These are phyloP conservation scores for Phaonia tiefii DNA, from an alignment of 2,888 invertebrate genomes.

Conservation along the genomic window DNA sequence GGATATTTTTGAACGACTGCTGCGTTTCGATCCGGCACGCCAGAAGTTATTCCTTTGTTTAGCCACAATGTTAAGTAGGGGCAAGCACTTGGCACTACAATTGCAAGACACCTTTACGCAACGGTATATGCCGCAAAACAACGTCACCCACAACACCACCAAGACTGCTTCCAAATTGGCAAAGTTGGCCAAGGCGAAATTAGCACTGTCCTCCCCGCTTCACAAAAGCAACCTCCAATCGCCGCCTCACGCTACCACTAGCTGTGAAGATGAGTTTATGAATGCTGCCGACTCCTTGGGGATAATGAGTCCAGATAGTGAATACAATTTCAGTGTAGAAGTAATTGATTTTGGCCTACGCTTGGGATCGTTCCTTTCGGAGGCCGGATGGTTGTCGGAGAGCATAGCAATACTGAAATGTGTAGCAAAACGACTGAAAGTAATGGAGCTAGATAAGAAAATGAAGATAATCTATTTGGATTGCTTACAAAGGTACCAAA, in stretches of 20 bases:
- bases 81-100: constrained; percentile 74
- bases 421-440: constrained; percentile 85
- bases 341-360: constrained; percentile 78
- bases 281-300: constrained; percentile 31
- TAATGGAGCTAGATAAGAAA: constrained; percentile 82
- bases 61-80: constrained; percentile 75
- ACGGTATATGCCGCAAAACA: constrained; percentile 66
- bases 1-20: constrained; percentile 76
- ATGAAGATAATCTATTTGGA: constrained; percentile 87
- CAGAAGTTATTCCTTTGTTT: constrained; percentile 78
- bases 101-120: constrained; percentile 73
- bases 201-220: constrained; percentile 35
- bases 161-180: constrained; percentile 63
- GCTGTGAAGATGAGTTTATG: constrained; percentile 21
- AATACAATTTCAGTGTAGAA: constrained; percentile 69
- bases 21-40: constrained; percentile 77
- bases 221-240: constrained; percentile 1
- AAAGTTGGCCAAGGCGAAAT: constrained; percentile 57
- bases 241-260: constrained; percentile 2
- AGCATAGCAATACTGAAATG: constrained; percentile 87
- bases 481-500: constrained; percentile 91
- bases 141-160: constrained; percentile 29
- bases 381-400: constrained; percentile 92
- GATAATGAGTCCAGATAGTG: constrained; percentile 32
- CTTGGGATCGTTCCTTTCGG: constrained; percentile 90